Evolutionary conservation across 2,797 vertebrate genomes (phyloP).

Genomic region (Microctenopoma stevenorrisi): DNA sequence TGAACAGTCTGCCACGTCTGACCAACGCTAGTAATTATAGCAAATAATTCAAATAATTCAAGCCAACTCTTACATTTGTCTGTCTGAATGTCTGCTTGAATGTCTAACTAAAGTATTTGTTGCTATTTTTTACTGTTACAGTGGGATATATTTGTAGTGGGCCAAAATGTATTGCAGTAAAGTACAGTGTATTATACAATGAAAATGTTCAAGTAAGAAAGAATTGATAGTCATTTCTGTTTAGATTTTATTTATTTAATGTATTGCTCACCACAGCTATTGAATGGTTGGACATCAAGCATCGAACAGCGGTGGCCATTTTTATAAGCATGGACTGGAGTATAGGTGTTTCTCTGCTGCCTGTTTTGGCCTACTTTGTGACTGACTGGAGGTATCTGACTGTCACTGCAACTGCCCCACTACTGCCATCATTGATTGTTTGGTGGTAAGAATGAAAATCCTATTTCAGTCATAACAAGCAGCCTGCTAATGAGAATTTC

Average conservation of each 20-base stretch:
- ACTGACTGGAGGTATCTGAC: conserved; percentile 78
- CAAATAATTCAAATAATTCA: too few relatives aligned
- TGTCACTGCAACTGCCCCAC: conserved; percentile 76
- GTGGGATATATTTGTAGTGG: too few relatives aligned
- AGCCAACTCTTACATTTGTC: too few relatives aligned
- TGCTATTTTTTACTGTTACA: too few relatives aligned
- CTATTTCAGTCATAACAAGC: background rate
- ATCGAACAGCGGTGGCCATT: conserved; percentile 55
- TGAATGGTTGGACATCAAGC: conserved; percentile 77
- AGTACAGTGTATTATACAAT: too few relatives aligned
- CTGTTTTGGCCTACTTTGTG: conserved; percentile 73
- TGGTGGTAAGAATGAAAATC: conserved; percentile 82
- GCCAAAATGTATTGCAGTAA: too few relatives aligned
- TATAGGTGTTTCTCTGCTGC: conserved; percentile 47
- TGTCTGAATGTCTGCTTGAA: too few relatives aligned
- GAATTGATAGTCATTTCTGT: background rate
- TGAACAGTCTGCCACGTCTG: too few relatives aligned
- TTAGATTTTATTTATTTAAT: background rate
- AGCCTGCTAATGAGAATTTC: too few relatives aligned
- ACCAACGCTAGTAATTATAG: too few relatives aligned
- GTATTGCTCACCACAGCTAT: conserved; percentile 55
- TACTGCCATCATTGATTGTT: conserved; percentile 80
- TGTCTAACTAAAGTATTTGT: too few relatives aligned
- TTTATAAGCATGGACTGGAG: conserved; percentile 76
- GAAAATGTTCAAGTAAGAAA: too few relatives aligned